A percentile compares a stretch with the other conserved stretches of the same genome.
Conservation (phyloP, 2,888 invertebrate species). For the Oscheius sp. region DNA sequence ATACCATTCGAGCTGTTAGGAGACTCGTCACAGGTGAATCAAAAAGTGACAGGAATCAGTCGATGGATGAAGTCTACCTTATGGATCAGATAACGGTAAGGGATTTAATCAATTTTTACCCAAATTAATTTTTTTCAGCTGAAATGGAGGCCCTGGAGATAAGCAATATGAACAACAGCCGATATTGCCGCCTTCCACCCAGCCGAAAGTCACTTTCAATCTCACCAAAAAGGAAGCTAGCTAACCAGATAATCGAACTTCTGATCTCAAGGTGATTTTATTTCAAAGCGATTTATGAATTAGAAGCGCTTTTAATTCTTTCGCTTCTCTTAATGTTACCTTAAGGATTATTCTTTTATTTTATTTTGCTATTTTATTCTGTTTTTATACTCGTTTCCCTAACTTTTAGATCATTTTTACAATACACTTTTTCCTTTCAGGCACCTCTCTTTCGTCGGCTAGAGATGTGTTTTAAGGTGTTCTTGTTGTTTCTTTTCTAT, state of each 20-base stretch:
- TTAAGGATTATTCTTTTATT: too few species aligned
- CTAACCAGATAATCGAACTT: neutral
- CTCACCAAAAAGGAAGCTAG: neutral
- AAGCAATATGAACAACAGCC: neutral
- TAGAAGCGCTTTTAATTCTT: too few species aligned
- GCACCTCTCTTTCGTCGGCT: too few species aligned
- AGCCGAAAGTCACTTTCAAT: slow-evolving; percentile 6
- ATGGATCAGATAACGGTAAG: neutral
- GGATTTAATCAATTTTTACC: neutral
- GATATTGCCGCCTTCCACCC: neutral
- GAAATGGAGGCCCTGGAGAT: slow-evolving; percentile 4
- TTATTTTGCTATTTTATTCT: too few species aligned
- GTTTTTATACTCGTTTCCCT: too few species aligned
- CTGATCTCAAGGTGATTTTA: too few species aligned
- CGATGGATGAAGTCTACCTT: neutral
- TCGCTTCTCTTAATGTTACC: too few species aligned
- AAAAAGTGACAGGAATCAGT: neutral
- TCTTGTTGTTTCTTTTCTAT: too few species aligned
- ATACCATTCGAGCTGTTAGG: neutral
- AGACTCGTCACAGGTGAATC: neutral
- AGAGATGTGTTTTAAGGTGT: too few species aligned
- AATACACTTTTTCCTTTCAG: too few species aligned
- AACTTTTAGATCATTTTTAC: too few species aligned
- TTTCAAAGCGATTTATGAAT: too few species aligned
- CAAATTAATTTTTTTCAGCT: neutral